Base-by-base conservation (phyloP, 2,113 vertebrate species). In the Panthera leo region DNA sequence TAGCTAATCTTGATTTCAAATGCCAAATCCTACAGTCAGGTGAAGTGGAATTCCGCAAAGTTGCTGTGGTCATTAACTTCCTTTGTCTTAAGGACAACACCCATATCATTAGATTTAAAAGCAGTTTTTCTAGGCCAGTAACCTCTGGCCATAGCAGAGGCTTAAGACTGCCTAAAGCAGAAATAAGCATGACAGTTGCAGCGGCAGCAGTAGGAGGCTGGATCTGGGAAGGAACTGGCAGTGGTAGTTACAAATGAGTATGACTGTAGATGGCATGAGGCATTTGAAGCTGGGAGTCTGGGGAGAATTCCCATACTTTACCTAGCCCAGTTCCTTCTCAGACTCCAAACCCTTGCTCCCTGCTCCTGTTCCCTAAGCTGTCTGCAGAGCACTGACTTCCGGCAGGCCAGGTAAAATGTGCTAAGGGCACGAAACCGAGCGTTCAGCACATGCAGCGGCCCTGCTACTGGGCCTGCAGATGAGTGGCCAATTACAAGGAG, bases 31-130 rank as follows among this genome's bases (percentile, higher is more conserved):
- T 89, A 14, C 61, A 83, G 73, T 91, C 45, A 85, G 76, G 67
- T 90, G 97, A 97, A 98, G 70, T 80, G 84, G 65, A 97, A 91
- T 48, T 97, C 92, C 88, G 27, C 75, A 84, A 94, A 97, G 83
- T 83, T 85, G n/a, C 93, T 82, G 36, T 53, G 67, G 93, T 93
- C 42, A 76, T 91, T 97, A 97, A 95, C 65, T 89, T 98, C 92
- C 67, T 92, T 55, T 97, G 86, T 92, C 80, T 94, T 7, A 0
- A 96, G 63, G 73, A 97, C 92, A 98, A 85, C 91, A 92, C 58
- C 39, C 94, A 94, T 92, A 89, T 97, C 97, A 87, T 48, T 80
- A 51, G 4, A 92, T 75, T 80, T 51, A 83, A 90, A 76, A 39
- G 45, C 5, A 80, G 0, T 91, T 98, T 95, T 78, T 92, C 15